Base-by-base conservation (phyloP, 1,140 invertebrate genomes). In the Ceratina australensis region DNA sequence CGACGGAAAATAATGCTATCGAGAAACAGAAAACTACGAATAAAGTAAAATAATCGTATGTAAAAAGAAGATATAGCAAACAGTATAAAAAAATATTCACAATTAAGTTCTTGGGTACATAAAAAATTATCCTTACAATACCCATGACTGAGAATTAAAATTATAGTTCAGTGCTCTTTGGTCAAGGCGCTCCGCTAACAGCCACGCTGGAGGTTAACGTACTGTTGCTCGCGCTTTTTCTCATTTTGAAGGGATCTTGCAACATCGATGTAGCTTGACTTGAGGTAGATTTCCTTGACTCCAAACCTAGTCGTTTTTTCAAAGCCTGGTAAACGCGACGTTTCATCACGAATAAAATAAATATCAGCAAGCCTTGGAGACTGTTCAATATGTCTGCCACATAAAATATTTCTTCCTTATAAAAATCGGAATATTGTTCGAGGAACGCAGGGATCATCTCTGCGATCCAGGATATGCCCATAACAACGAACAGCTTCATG, bases 401-500 rank as follows among this genome's bases (percentile, higher is more conserved):
- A 54, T 93, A 89, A 63, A 88, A 88, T 0, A 90, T 49, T 5
- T 76, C 69, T 1, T 85, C 50, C 83, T 86, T 84, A 0, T 20
- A 0, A 7, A 82, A 0, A 18, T 75, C 8, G 13, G 79, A 65
- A 49, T 87, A 89, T 20, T 73, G 64, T 22, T 88, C 82, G 1
- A 91, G 18, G 26, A 87, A 68, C 13, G 93, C 93, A 3, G 95
- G 94, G 0, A 95, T 72, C 2, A 96, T 91, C 87, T 96, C 96
- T 1, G 94, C 91, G 0, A 94, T 89, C 95, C 96, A 96, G 0
- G 94, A 93, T 0, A 96, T 94, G 22, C 96, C 95, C 95, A 96
- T 96, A 1, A 96, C 94, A 56, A 96, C 89, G 90, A 96, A 96
- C 4, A 96, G 86, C 85, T 96, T 96, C 0, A 95, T 89, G 79